Evolutionary conservation across 2,113 vertebrate species (phyloP), one percentile per base, ranked within the genome.

Genomic region (Dermatemys mawii): DNA sequence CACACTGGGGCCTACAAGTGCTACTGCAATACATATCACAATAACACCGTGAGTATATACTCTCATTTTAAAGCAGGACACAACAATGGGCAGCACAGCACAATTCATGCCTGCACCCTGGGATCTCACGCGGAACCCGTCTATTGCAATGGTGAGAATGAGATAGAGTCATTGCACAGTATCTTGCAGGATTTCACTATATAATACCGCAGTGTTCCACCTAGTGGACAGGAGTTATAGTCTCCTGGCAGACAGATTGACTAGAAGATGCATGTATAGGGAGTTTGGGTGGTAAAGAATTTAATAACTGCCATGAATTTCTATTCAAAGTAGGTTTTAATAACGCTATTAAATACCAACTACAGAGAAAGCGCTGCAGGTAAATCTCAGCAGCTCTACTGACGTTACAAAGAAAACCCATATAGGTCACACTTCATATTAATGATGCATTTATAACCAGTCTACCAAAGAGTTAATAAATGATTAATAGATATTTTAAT

Each of bases 321-420:
- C 91, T 94, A 60, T 81, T 57, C 91, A 78, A 67, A 93, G 78
- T 80, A 54, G 78, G 92, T 94, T 93, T 96, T 82, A 96, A 95
- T 51, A 41, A 49, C 8, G 73, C 13, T 86, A 91, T 93, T 94
- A 97, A 96, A 90, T 44, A 86, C 83, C 75, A 93, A 81, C 63
- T 13, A 81, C 67, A 83, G 91, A 93, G 80, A 82, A 2, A 92
- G n/a, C 21, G 51, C 57, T 95, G 48, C 32, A 93, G 49, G 83
- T 87, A 86, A 95, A 93, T 78, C 86, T 92, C 75, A 87, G 78
- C 55, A 89, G 55, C 0, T 0, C 50, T 93, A 93, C 54, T 93
- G 90, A 86, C 89, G 91, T 92, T 96, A 89, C 63, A 88, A 81
- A 79, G 78, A 93, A 90, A 87, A 88, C 83, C n/a, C n/a, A 38